Evolutionary conservation across 2,797 vertebrate genomes (phyloP), one percentile per base, ranked within the genome.

Genomic region (Cirrhinus molitorella): DNA sequence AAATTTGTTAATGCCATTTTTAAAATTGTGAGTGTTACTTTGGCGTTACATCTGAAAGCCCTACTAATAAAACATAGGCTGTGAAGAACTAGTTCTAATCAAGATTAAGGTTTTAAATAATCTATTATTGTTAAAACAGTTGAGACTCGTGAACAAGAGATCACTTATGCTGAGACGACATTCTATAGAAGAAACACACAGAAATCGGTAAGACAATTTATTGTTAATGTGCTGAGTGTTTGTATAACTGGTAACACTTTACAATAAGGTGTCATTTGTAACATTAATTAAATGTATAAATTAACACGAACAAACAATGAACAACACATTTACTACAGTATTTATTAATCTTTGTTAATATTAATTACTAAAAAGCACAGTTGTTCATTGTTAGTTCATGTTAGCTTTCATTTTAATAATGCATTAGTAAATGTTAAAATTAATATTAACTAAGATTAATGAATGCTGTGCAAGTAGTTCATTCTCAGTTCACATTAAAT

Each of bases 1-100:
- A 0, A 28, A 49, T 19, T 17, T 49, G 1, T 19, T 49, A 17
- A 28, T 28, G n/a, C 0, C 2, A 7, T 1, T 1, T 47, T 47
- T 1, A 25, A 45, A 70, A 25, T 5, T 3, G 1, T 3, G 1
- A 13, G 19, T 1, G 19, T 43, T 68, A 3, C 3, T 43, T 70
- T 70, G 3, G 14, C 9, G 40, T 17, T 28, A 47, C 25, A 14
- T 45, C 9, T 10, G 3, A 28, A 28, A 47, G 13, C n/a, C 3
- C 7, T 45, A 4, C 45, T 25, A 49, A 47, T 47, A 19, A 47
- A 23, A 23, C 10, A 71, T 0, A 47, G 10, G 8, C 3, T 68
- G 12, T 43, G 12, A 43, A 37, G 5, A 43, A 43, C 0, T 11
- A 67, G 57, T 14, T 59, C 12, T 25, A 13, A 16, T 31, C 31